Base-by-base conservation (phyloP, 1,140 invertebrate genomes). In the Platyscapa corneri region DNA sequence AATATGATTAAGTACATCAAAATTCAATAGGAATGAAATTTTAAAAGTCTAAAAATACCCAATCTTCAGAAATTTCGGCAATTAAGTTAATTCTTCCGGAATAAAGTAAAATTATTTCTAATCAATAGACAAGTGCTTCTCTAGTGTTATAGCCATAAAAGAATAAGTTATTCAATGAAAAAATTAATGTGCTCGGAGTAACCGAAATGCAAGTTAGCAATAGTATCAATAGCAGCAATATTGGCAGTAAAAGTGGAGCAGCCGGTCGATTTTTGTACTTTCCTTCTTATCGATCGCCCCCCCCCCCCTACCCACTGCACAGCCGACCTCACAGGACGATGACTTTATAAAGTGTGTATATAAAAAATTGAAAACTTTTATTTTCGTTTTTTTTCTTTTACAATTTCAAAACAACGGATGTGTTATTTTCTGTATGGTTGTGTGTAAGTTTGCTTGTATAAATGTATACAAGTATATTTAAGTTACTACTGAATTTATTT, bases 261-360 rank as follows among this genome's bases (percentile, higher is more conserved):
- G 16, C 64, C 37, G 65, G 32, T 84, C 76, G 78, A 85, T 85
- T 81, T 85, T 85, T 81, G 84, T 85, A 85, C 84, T 85, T 85
- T 85, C 78, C 78, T 85, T 80, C 77, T 85, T 85, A 85, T 85
- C 70, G 84, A 86, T 82, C 74, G 74, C 8, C 8, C 46, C 56
- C 18, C 30, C 18, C 23, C 77, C 74, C 60, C 8, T 3, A 49
- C 56, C 18, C 30, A 23, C 23, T 32, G 56, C 72, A 14, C 12
- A 2, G 64, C 53, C 70, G 70, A 77, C 72, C 72, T 78, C 74
- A 42, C 46, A 77, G 80, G 78, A 65, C 78, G 75, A 81, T 81
- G 80, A 81, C 80, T 76, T 49, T 70, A n/a, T 39, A 42, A 32
- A n/a, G 30, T 37, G 20, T 70, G 37, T 46, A 82, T 37, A 46